Base-by-base conservation (phyloP, 2,797 vertebrate genomes). In the Channa striata region DNA sequence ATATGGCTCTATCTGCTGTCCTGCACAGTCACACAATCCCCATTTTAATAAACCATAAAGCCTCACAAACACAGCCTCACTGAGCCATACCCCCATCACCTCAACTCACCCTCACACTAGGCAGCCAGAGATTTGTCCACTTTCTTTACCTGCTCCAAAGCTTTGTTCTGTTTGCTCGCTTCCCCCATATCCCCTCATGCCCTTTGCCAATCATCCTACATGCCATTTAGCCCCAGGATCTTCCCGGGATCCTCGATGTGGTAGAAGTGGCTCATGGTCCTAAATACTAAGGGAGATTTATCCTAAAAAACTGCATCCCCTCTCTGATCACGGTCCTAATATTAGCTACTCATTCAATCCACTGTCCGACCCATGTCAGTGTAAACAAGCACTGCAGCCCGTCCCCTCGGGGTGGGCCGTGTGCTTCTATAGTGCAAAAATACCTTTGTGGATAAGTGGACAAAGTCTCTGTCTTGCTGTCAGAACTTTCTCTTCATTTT, bases 1-100 rank as follows among this genome's bases (percentile, higher is more conserved):
- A 88, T 90, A 82, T 59, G 76, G 58, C 82, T 81, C 69, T 83
- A 72, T 87, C 84, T 75, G 43, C 59, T 61, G 70, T 56, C 63
- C 59, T 78, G 77, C 82, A 75, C 60, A 74, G 42, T 25, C 72
- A 62, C 67, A 65, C 72, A 81, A 72, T 66, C 66, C 63, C 69
- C 72, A 51, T 71, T 83, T 84, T 72, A 74, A 86, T 71, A 81
- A 81, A 34, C 65, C 46, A 40, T 30, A 19, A 40, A 67, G 42
- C 53, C 53, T 25, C 48, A 66, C 44, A 75, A 40, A 43, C 48
- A 40, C 66, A 76, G 37, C 25, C 47, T 34, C 39, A 21, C 36
- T 40, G 59, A 60, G 44, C 60, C 68, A 59, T 16, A 19, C 44
- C 48, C 25, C 44, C 43, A 30, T 57, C 76, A 23, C 58, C 54